Evolutionary conservation across 2,888 invertebrate species (phyloP), one percentile per base, ranked within the genome.

Genomic region (Oxycera nigricornis): DNA sequence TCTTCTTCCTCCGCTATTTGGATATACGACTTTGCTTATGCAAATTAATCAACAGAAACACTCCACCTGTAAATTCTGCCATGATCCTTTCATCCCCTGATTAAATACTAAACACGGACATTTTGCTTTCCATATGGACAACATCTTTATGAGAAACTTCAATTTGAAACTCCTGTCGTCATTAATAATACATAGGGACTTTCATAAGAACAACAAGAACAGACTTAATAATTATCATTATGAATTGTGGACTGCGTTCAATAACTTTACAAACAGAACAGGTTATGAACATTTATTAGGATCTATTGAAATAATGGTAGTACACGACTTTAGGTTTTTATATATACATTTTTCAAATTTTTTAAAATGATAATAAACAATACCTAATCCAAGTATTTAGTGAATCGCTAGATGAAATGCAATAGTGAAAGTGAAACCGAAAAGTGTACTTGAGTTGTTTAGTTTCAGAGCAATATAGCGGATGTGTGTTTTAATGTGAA

Each of bases 371-470:
- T n/a, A n/a, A n/a, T n/a, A n/a, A 68, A 30, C 6, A 20, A 67
- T 26, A 59, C 14, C n/a, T 20, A 67, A 67, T 46, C 28, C 30
- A 2, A 50, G 9, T 17, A 65, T 46, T 46, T 68, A 68, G 28
- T 46, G 20, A 68, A 41, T 3, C 30, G 30, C 24, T 65, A 39
- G 39, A 39, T 39, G 41, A 70, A 70, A 55, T 55, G 28, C 52
- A 70, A 70, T 70, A 55, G 55, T 55, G 55, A 70, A 70, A 6
- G 26, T n/a, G n/a, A 55, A 70, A 55, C 70, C 70, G 31, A 55
- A 70, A 70, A 70, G 70, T 70, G 70, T 70, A 70, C 70, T 70
- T 70, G 55, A 35, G 52, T 31, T 70, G 55, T 70, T 68, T 70
- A 30, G 30, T 70, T 70, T 70, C 55, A 55, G 70, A 52, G 55